These are phyloP conservation scores for Pseudorhiza aurosa DNA, from an alignment of 30 jellyfish, hydroid and myxozoan genomes.

Conservation along the genomic window DNA sequence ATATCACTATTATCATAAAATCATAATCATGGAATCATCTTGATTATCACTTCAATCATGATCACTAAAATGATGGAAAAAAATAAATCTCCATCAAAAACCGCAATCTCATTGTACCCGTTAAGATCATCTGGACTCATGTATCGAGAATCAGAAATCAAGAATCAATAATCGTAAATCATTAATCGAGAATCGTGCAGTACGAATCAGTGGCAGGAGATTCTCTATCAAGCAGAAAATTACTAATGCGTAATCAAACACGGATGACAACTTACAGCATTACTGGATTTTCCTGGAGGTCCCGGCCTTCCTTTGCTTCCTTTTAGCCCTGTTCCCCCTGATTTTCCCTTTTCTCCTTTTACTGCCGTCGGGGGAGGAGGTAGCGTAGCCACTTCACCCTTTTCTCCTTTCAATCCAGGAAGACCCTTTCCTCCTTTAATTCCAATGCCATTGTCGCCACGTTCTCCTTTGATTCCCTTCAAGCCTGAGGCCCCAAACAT, in stretches of 20 bases:
- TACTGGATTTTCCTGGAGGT: slow-evolving; percentile 13
- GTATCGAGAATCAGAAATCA: too few species aligned
- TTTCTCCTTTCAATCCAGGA: slow-evolving; percentile 69
- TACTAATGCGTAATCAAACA: background rate
- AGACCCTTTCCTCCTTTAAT: slow-evolving; percentile 62
- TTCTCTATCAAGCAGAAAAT: too few species aligned
- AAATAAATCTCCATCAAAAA: too few species aligned
- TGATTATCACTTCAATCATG: too few species aligned
- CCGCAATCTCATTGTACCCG: too few species aligned
- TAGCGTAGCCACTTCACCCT: slow-evolving; percentile 30
- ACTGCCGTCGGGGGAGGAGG: slow-evolving; percentile 14
- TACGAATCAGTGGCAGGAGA: too few species aligned
- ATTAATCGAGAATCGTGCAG: too few species aligned
- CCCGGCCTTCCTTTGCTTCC: slow-evolving; percentile 74
- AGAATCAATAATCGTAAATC: too few species aligned
- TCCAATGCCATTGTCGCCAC: slow-evolving; percentile 39
- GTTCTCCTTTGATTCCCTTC: slow-evolving; percentile 40
- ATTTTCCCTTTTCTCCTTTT: slow-evolving; percentile 23
- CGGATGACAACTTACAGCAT: background rate
- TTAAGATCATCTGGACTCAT: too few species aligned
- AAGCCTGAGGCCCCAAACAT: slow-evolving; percentile 33
- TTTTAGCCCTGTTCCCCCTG: slow-evolving; percentile 46
- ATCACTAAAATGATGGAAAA: too few species aligned
- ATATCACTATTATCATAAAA: too few species aligned
- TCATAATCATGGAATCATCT: too few species aligned